A percentile compares a stretch with the other conserved stretches of the same genome.
phyloP scores from a whole-genome alignment of 2,113 vertebrate species.

The Gobiocypris rarus region DNA sequence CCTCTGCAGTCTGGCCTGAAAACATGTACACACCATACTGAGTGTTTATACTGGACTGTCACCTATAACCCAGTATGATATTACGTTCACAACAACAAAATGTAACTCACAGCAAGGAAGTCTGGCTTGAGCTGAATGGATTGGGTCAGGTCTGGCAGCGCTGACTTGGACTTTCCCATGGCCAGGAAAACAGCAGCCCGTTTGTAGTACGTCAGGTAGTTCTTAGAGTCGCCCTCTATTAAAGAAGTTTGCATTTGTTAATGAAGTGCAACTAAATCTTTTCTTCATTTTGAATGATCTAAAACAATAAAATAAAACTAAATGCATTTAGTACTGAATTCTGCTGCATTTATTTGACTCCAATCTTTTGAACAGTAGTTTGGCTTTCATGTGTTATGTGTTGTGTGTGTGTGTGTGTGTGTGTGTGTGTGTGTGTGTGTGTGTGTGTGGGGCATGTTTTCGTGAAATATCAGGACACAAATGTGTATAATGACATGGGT shows the following conservation, averaged over 20 bases:
- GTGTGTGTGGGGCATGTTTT: too few species aligned
- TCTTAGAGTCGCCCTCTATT: slow-evolving; percentile 83
- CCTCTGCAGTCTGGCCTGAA: slow-evolving; percentile 80
- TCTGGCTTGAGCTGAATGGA: slow-evolving; percentile 85
- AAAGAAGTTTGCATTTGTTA: not conserved
- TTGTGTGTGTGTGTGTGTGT: not conserved
- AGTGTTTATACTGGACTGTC: too few species aligned
- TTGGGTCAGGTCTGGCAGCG: slow-evolving; percentile 80
- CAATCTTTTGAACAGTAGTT: not conserved
- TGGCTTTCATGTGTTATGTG: not conserved
- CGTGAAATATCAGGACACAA: too few species aligned
- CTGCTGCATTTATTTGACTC: not conserved
- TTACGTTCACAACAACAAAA: not conserved
- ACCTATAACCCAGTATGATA: not conserved
- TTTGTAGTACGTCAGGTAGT: slow-evolving; percentile 86
- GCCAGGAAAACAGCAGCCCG: slow-evolving; percentile 83
- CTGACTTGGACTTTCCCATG: slow-evolving; percentile 84
- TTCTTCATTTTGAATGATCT: not conserved
- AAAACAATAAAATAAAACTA: not conserved
- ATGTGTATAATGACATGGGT: too few species aligned
- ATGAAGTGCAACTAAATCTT: not conserved
- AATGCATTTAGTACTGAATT: not conserved
- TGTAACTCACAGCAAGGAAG: slow-evolving; percentile 79
- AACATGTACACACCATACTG: not conserved
- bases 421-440: slow-evolving; percentile 32